These are phyloP conservation scores for Chromoteleia sp. DNA, from an alignment of 2,888 invertebrate species.

Conservation along the genomic window DNA sequence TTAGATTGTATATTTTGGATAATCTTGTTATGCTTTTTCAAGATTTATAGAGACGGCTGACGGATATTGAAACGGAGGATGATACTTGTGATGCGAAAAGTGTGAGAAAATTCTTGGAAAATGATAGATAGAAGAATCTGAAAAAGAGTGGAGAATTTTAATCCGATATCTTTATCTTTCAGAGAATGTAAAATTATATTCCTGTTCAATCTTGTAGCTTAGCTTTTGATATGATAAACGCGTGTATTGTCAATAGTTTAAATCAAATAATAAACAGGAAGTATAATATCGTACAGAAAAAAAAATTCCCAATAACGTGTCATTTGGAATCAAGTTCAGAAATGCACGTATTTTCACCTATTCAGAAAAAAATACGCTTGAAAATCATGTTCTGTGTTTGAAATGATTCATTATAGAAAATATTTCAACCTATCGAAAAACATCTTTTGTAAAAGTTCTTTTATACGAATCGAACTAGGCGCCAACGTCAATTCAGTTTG, in stretches of 20 bases:
- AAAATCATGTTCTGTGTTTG: conserved; percentile 34
- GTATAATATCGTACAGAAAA: conserved; percentile 50
- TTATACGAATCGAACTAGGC: conserved; percentile 21
- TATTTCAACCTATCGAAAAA: conserved; percentile 31
- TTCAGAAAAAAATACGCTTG: conserved; percentile 40
- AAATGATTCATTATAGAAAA: conserved; percentile 51
- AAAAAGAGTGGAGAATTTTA: conserved; percentile 63
- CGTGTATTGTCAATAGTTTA: conserved; percentile 45
- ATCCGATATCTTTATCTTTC: conserved; percentile 65
- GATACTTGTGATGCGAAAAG: conserved; percentile 44
- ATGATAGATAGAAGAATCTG: conserved; percentile 23
- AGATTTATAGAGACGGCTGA: conserved; percentile 34
- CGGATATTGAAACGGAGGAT: conserved; percentile 23
- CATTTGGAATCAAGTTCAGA: conserved; percentile 54
- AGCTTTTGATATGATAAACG: conserved; percentile 66
- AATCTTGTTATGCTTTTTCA: no score
- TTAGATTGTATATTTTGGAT: no score
- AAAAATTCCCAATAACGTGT: conserved; percentile 51
- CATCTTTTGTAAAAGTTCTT: conserved; percentile 26
- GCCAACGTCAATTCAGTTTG: conserved; percentile 36
- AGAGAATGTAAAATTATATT: conserved; percentile 66
- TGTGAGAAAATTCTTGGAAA: conserved; percentile 53
- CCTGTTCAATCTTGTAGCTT: conserved; percentile 52
- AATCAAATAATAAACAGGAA: conserved; percentile 63
- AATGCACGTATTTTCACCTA: conserved; percentile 57